Evolutionary conservation across 2,888 invertebrate species (phyloP), one percentile per base, ranked within the genome.

Genomic region (Disparrhopalites patrizii): DNA sequence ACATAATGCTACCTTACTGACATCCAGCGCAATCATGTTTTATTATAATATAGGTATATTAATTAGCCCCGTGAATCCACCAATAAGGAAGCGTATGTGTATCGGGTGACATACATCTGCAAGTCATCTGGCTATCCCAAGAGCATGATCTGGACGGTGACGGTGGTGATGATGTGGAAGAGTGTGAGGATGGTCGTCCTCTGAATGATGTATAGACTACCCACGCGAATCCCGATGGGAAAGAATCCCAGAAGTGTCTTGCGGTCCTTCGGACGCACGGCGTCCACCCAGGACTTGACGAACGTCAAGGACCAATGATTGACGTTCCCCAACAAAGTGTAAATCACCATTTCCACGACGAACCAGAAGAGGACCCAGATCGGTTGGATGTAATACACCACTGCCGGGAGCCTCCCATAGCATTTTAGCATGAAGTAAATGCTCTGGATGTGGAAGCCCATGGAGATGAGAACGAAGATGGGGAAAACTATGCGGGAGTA

Each of bases 141-240:
- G n/a, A n/a, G n/a, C n/a, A n/a, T n/a, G n/a, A n/a, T n/a, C 18
- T 54, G 28, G 13, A 54, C 31, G 28, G 54, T 30, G 7, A 28
- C 10, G 20, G 28, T 54, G 8, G 23, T 15, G 31, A 54, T 54
- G 25, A 54, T 54, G 3, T 30, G 28, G 7, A 13, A 28, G 3
- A 54, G 18, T 4, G 54, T 30, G 7, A 54, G 18, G 18, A 54
- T 31, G 8, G 54, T 54, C 8, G 54, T 28, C n/a, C 55, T 15
- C 33, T 33, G 55, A 28, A 55, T 28, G 23, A 36, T 36, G 23
- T 55, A 55, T 7, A 33, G 15, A 18, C 55, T 36, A 18, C 55
- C 55, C 3, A 55, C 55, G n/a, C 25, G 25, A 36, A 55, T 20
- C 18, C 33, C 55, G n/a, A 55, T 20, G 8, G 55, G 55, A 2